phyloP scores from a whole-genome alignment of 2,113 vertebrate species.

The Oreochromis tanganicae region DNA sequence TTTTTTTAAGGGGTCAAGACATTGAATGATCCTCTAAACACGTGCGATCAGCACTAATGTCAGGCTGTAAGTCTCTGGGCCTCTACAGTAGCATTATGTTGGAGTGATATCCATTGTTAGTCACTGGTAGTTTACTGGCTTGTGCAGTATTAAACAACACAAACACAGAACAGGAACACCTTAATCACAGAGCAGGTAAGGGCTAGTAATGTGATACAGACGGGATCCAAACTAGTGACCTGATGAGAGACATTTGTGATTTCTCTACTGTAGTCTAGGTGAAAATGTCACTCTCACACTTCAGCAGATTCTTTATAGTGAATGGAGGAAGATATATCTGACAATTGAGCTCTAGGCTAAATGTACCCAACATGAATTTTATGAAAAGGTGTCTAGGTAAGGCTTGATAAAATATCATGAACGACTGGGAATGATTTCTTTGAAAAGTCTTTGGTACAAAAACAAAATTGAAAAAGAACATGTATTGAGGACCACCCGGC shows the following conservation, averaged over 20 bases:
- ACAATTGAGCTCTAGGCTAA: background rate
- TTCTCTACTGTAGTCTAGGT: background rate
- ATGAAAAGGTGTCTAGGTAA: background rate
- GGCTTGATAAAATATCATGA: slow-evolving; percentile 6
- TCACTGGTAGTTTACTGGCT: background rate
- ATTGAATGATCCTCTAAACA: background rate
- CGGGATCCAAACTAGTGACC: background rate
- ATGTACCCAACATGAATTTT: background rate
- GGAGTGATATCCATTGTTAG: slow-evolving; percentile 1
- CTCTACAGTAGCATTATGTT: background rate
- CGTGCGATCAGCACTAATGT: background rate
- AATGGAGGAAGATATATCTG: background rate
- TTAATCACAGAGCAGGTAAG: background rate
- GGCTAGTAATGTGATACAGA: slow-evolving; percentile 20
- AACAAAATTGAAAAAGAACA: background rate
- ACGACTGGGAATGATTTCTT: background rate
- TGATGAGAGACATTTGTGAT: background rate
- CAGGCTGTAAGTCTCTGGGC: background rate
- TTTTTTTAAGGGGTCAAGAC: background rate
- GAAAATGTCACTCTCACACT: background rate
- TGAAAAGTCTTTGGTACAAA: background rate
- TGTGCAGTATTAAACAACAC: background rate
- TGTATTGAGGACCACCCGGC: background rate
- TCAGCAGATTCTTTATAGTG: background rate
- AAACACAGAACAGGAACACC: background rate